Evolutionary conservation across 2,888 invertebrate genomes (phyloP).

Genomic region (Caenorhabditis angaria): DNA sequence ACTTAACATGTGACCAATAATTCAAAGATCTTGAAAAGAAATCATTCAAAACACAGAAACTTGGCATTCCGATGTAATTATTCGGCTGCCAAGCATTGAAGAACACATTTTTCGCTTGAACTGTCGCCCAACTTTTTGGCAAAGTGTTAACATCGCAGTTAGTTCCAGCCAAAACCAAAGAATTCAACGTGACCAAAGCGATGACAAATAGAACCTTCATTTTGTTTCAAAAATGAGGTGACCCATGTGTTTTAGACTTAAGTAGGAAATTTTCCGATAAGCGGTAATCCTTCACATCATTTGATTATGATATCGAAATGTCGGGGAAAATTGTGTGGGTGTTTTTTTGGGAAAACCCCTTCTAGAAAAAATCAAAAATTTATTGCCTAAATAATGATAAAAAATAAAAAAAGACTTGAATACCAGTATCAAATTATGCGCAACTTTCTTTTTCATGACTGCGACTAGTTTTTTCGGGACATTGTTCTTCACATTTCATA

Average conservation of each 20-base stretch:
- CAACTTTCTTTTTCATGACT: slow-evolving; percentile 3
- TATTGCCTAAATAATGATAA: neutral
- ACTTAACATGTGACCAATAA: slow-evolving; percentile 34
- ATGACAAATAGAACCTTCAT: too few relatives aligned
- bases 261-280: too few relatives aligned
- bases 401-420: neutral
- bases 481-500: slow-evolving; percentile 3
- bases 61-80: slow-evolving; percentile 8
- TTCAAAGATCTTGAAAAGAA: slow-evolving; percentile 26
- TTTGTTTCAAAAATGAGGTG: too few relatives aligned
- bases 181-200: too few relatives aligned
- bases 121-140: slow-evolving; percentile 28
- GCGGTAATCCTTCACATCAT: too few relatives aligned
- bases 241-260: too few relatives aligned
- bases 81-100: slow-evolving; percentile 33
- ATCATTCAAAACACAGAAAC: slow-evolving; percentile 41
- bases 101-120: slow-evolving; percentile 25
- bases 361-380: neutral
- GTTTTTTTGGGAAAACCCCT: too few relatives aligned
- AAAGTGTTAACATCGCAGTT: slow-evolving; percentile 19
- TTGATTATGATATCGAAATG: too few relatives aligned
- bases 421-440: slow-evolving; percentile 3
- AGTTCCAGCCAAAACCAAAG: slow-evolving; percentile 3
- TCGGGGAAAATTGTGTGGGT: too few relatives aligned
- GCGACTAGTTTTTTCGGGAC: slow-evolving; percentile 5